A percentile compares a stretch with the other conserved stretches of the same genome.
phyloP scores from a whole-genome alignment of 2,113 vertebrate genomes.

The Myodes glareolus region DNA sequence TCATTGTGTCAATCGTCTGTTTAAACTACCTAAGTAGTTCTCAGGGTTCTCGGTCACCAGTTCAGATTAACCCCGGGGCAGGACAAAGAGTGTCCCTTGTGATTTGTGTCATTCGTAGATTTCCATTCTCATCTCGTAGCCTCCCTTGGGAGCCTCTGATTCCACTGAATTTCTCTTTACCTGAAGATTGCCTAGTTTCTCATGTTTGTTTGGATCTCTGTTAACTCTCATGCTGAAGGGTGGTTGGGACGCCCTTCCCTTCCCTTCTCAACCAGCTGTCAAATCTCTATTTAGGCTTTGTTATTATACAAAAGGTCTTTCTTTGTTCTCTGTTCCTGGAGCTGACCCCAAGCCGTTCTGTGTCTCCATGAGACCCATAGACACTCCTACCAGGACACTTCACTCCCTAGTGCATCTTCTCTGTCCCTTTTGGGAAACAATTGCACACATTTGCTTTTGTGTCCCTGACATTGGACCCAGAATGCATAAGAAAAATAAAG shows the following conservation, averaged over 20 bases:
- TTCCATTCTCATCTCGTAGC: background rate
- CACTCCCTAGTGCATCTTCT: too few relatives aligned
- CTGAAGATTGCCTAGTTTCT: background rate
- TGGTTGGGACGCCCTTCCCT: background rate
- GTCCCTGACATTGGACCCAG: background rate
- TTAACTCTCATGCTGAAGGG: background rate
- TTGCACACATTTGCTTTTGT: background rate
- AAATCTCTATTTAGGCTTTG: background rate
- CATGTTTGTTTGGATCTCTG: background rate
- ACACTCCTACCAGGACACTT: background rate
- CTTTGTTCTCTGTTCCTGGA: background rate
- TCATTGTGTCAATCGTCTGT: background rate
- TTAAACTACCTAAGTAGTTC: background rate
- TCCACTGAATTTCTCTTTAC: background rate
- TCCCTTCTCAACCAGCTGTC: background rate
- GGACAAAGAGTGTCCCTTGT: background rate
- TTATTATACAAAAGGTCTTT: background rate
- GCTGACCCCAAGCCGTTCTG: background rate
- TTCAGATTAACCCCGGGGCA: background rate
- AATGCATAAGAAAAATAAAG: background rate
- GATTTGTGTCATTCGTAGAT: background rate
- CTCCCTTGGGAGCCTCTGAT: background rate
- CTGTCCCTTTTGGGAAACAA: background rate
- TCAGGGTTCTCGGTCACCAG: background rate
- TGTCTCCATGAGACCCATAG: background rate